A percentile compares a stretch with the other conserved stretches of the same genome.
Conservation (phyloP, 2,113 vertebrate species). For the Poicephalus meyeri region DNA sequence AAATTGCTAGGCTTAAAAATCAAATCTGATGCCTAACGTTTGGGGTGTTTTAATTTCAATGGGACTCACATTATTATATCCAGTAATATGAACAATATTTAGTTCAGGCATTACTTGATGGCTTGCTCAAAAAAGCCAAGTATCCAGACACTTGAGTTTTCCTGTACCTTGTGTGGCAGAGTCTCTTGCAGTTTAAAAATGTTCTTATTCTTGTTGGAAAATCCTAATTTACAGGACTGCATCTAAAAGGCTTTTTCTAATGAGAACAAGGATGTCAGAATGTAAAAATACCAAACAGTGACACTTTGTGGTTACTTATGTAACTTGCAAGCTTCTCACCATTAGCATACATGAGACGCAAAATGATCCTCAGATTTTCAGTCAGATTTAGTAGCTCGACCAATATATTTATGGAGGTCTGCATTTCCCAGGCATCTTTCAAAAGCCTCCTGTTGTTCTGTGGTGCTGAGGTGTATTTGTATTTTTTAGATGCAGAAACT, state of each 20-base stretch:
- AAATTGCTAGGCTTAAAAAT: not conserved
- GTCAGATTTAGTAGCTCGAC: not conserved
- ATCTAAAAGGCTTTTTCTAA: conserved; percentile 7
- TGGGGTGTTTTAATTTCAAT: not conserved
- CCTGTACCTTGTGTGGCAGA: not conserved
- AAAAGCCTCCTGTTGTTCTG: not conserved
- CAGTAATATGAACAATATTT: not conserved
- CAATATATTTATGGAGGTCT: not conserved
- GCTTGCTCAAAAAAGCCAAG: not conserved
- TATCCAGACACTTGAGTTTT: not conserved
- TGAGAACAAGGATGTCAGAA: conserved; percentile 19
- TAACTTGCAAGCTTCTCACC: conserved; percentile 38
- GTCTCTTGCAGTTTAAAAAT: not conserved
- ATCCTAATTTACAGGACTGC: not conserved
- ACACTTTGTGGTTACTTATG: conserved; percentile 44
- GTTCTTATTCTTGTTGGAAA: not conserved
- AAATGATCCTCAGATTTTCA: not conserved
- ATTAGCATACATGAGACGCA: not conserved
- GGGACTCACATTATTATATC: not conserved
- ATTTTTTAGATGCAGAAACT: not conserved
- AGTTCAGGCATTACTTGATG: not conserved
- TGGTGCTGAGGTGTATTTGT: not conserved
- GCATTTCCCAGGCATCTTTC: not conserved
- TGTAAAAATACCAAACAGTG: conserved; percentile 40
- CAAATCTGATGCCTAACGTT: not conserved